Conservation (phyloP, 2,888 invertebrate species). For the Enchytraeus crypticus region DNA sequence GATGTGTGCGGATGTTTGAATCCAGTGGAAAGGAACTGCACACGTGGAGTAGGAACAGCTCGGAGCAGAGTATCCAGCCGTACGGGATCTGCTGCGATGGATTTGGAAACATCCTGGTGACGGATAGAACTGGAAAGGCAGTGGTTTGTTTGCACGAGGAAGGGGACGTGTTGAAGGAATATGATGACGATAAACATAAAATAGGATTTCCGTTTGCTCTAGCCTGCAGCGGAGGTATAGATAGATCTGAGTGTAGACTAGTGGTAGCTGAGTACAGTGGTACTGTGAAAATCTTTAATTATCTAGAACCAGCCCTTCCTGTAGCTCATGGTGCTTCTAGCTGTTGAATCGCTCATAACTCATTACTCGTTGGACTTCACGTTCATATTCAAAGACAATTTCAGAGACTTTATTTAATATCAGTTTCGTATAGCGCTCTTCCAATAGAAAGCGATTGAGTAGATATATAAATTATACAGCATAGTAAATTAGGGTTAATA, state of each 20-base stretch:
- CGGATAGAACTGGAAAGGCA: slow-evolving; percentile 9
- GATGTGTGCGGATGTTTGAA: slow-evolving; percentile 5
- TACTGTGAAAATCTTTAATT: slow-evolving; percentile 11
- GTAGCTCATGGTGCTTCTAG: too few species aligned
- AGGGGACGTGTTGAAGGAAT: slow-evolving; percentile 7
- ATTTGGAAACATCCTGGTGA: slow-evolving; percentile 7
- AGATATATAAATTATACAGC: too few species aligned
- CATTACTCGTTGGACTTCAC: too few species aligned
- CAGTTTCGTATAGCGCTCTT: too few species aligned
- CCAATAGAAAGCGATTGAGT: too few species aligned
- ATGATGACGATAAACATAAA: slow-evolving; percentile 4
- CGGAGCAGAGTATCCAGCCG: not conserved
- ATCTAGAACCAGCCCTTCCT: too few species aligned
- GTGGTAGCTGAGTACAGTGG: slow-evolving; percentile 18
- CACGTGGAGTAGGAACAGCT: not conserved
- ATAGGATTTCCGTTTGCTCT: slow-evolving; percentile 15
- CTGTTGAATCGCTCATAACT: too few species aligned
- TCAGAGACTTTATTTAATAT: too few species aligned
- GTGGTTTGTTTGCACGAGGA: slow-evolving; percentile 9
- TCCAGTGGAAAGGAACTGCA: not conserved
- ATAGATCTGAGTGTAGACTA: slow-evolving; percentile 8
- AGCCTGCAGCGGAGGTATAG: not conserved
- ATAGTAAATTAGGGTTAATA: too few species aligned
- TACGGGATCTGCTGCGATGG: slow-evolving; percentile 8
- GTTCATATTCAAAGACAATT: too few species aligned